Conservation (phyloP, 2,113 vertebrate genomes). For the Erythrolamprus reginae region DNA sequence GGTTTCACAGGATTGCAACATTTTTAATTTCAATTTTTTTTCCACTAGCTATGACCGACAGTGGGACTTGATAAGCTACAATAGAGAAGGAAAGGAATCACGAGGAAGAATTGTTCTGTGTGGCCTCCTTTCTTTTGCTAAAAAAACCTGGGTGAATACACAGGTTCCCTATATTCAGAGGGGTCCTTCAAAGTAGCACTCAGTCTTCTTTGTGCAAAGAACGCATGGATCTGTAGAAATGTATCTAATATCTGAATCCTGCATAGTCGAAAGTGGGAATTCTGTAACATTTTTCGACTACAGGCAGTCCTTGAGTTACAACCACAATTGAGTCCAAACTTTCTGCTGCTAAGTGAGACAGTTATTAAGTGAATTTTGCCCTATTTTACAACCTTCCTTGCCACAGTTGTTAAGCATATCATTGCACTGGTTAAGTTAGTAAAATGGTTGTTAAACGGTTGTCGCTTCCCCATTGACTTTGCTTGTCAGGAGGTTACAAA, state of each 20-base stretch:
- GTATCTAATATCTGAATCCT: background rate
- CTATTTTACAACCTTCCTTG: background rate
- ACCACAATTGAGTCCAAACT: too few species aligned
- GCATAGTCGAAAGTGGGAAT: background rate
- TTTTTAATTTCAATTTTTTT: fast-evolving
- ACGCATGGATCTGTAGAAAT: background rate
- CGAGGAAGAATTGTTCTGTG: background rate
- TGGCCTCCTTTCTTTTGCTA: background rate
- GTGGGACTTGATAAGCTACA: background rate
- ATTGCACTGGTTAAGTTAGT: background rate
- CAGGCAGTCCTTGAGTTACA: background rate
- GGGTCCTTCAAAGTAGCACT: background rate
- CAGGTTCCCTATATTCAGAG: background rate
- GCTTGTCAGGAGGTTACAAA: background rate
- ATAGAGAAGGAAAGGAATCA: background rate
- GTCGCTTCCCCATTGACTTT: background rate
- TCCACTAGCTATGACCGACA: fast-evolving
- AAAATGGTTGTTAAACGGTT: background rate
- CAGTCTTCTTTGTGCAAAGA: background rate
- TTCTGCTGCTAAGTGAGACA: too few species aligned
- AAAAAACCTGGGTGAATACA: background rate
- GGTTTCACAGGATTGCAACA: constrained; percentile 18
- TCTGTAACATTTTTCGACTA: background rate
- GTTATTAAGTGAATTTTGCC: background rate
- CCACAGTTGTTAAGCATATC: background rate